Conservation (phyloP, 2,113 vertebrate species). For the Ciconia maguari region DNA sequence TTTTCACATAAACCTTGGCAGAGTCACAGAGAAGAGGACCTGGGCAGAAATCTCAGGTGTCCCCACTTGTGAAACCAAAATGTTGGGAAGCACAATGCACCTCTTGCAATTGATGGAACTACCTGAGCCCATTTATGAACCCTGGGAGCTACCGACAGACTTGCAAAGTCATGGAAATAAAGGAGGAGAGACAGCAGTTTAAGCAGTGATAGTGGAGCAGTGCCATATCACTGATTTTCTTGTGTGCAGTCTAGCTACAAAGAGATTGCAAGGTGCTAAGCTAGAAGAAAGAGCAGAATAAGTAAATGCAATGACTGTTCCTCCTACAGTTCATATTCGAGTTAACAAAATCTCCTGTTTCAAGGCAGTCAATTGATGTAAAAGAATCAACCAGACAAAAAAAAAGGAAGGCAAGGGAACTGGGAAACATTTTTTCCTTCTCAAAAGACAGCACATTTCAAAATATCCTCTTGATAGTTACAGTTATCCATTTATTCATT, state of each 20-base stretch:
- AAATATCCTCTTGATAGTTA: background rate
- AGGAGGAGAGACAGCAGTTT: background rate
- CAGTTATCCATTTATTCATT: background rate
- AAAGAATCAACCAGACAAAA: background rate
- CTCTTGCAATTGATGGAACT: background rate
- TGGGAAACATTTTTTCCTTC: background rate
- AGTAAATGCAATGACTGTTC: background rate
- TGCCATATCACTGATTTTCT: background rate
- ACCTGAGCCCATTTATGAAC: background rate
- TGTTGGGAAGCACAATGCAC: rapidly evolving
- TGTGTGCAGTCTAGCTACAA: background rate
- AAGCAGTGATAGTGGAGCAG: background rate
- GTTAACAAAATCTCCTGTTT: background rate
- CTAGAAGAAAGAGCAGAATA: background rate
- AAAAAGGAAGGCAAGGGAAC: background rate
- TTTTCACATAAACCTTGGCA: background rate
- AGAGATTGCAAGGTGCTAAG: background rate
- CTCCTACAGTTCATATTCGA: background rate
- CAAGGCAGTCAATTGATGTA: background rate
- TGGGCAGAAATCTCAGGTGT: background rate
- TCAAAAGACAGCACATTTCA: background rate
- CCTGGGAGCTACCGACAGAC: background rate
- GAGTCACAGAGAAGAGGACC: background rate
- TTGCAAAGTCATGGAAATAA: background rate
- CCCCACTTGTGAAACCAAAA: background rate